Conservation (phyloP, 2,797 vertebrate species). For the Lepidocolaptes lacrymiger region DNA sequence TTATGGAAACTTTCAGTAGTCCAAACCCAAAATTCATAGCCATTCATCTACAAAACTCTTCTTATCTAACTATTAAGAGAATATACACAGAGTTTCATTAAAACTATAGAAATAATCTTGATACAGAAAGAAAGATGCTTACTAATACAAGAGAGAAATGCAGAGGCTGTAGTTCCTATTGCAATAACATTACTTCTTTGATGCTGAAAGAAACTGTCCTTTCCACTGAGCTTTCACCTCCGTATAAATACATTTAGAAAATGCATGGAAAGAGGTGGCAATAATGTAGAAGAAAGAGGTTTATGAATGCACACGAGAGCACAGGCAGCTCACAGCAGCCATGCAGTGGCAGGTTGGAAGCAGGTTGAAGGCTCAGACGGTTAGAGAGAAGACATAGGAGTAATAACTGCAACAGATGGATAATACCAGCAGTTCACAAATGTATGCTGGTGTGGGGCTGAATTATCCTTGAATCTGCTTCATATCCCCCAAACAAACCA, state of each 20-base stretch:
- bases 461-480: neutral
- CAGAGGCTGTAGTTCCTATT: neutral
- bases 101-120: neutral
- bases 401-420: neutral
- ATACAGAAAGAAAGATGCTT: neutral
- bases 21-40: neutral
- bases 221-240: neutral
- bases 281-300: neutral
- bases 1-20: neutral
- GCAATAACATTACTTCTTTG: neutral
- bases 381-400: neutral
- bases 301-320: neutral
- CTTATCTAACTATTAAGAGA: neutral
- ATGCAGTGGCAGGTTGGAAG: neutral
- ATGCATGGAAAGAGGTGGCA: neutral
- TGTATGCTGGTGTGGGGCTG: neutral
- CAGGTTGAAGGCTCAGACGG: neutral
- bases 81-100: neutral
- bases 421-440: neutral
- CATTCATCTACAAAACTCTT: neutral
- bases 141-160: neutral
- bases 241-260: neutral
- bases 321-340: neutral
- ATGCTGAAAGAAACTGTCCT: neutral
- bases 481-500: neutral